Base-by-base conservation (phyloP, 64 coral and sea anemone species). In the Stichodactyla helianthus region DNA sequence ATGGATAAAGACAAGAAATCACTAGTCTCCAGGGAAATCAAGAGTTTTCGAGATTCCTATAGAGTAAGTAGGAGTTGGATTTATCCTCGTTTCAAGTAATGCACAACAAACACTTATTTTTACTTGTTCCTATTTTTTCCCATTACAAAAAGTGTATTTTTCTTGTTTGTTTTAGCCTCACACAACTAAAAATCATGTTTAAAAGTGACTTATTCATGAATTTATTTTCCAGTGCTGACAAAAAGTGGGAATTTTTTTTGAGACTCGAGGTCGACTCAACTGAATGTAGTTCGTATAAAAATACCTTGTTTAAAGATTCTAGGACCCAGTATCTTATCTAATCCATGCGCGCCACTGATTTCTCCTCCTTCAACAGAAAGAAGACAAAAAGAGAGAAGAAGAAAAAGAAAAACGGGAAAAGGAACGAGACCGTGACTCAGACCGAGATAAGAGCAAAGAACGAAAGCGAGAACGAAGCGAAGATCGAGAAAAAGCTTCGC, bases 1-100 rank as follows among this genome's bases (percentile, higher is more conserved):
- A 97, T 97, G 95, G 95, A 97, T 44, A 84, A 88, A 59, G 86
- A 62, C 54, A 97, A 97, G 62, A 97, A 97, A 55, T 93, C 91
- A 67, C 86, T 97, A 83, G 95, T 97, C 4, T 97, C 95, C 54
- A 88, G 92, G 59, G 95, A 97, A 86, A 97, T 97, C 78, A 81
- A 91, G 77, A 97, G 89, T 52, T 97, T 97, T 16, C 91, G 95
- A 89, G 95, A 97, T 82, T 63, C 95, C 1, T 97, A 97, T 51
- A 77, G 95, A 85, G 95, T 97, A 79, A 77, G 95, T 91, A 22
- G 5, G 19, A n/a, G 82, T 82, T 20, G 0, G 12, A 12, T 57
- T 54, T 81, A 81, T 50, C 31, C 26, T 8, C 22, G 0, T 81
- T 50, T 7, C 15, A 14, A 14, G 19, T 79, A 1, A 6, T 79